phyloP scores from a whole-genome alignment of 2,888 invertebrate species.

The Thysanoteuthis rhombus region DNA sequence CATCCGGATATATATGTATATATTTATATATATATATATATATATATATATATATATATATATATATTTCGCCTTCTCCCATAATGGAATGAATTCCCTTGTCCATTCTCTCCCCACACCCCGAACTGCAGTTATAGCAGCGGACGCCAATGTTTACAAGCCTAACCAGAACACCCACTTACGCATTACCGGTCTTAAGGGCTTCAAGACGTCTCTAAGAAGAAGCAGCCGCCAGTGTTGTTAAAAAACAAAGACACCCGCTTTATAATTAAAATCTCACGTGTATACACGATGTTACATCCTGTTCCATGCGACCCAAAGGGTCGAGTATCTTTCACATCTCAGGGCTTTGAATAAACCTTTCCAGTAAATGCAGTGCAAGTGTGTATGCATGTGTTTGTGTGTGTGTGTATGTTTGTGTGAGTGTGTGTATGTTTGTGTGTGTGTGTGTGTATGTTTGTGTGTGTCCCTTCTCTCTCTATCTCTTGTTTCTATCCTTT shows the following conservation, averaged over 20 bases:
- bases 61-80: no score
- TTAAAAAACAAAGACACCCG: background rate
- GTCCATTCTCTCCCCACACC: no score
- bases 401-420: no score
- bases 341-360: background rate
- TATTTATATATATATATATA: no score
- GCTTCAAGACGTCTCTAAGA: background rate
- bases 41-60: no score
- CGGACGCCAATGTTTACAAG: background rate
- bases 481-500: background rate
- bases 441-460: no score
- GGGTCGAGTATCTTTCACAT: background rate
- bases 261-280: background rate
- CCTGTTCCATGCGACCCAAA: background rate
- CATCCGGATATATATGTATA: no score
- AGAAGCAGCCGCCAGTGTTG: background rate
- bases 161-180: background rate
- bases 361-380: background rate
- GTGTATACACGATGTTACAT: background rate
- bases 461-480: no score
- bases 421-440: no score
- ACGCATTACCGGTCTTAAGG: background rate
- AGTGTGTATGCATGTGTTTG: no score
- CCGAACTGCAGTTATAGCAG: no score
- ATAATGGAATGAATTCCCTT: no score